Evolutionary conservation across 2,797 vertebrate genomes (phyloP).

Genomic region (Hydrocynus forskahlii): DNA sequence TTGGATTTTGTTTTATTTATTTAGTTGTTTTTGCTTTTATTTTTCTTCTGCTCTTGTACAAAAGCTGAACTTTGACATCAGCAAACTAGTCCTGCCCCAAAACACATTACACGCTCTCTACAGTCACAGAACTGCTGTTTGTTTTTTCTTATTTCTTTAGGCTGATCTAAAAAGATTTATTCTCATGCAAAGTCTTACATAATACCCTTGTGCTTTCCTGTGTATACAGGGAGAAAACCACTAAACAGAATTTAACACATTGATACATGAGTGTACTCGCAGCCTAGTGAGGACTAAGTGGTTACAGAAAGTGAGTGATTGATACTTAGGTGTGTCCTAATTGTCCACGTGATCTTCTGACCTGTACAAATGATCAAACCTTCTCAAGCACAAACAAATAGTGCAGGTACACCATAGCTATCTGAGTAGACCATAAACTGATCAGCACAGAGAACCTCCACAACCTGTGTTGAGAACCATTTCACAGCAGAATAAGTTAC

Average conservation of each 20-base stretch:
- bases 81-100: background rate
- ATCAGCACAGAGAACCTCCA: too few relatives aligned
- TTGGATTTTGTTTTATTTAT: background rate
- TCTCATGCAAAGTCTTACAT: too few relatives aligned
- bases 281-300: too few relatives aligned
- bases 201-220: background rate
- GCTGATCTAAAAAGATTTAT: background rate
- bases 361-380: background rate
- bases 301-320: too few relatives aligned
- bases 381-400: background rate
- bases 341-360: background rate
- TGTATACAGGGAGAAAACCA: background rate
- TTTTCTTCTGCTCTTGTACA: background rate
- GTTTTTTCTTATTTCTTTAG: background rate
- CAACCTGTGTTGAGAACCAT: too few relatives aligned
- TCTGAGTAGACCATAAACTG: too few relatives aligned
- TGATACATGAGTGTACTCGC: background rate
- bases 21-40: background rate
- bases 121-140: background rate
- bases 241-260: background rate
- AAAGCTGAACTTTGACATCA: background rate
- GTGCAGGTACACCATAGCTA: background rate
- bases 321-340: background rate
- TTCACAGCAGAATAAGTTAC: too few relatives aligned
- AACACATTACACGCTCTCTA: background rate